Conservation (phyloP, 30 jellyfish, hydroid and myxozoan species). For the Haliclystus octoradiatus region DNA sequence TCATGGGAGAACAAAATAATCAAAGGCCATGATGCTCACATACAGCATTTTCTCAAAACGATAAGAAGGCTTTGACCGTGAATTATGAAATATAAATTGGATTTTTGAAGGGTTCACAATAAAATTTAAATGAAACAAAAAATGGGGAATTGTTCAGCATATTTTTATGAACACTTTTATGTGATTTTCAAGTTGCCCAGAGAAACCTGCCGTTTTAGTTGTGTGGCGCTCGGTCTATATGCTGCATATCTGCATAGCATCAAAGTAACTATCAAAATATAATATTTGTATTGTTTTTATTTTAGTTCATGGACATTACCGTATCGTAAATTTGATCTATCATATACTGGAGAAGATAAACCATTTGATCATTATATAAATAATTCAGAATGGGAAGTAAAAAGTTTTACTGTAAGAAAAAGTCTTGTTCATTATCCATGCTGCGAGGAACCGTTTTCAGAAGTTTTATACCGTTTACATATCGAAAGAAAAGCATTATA, state of each 20-base stretch:
- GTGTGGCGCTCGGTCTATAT: too few relatives aligned
- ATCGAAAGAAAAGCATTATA: conserved; percentile 46
- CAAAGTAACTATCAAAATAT: background rate
- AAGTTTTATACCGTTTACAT: conserved; percentile 40
- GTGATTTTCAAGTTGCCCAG: too few relatives aligned
- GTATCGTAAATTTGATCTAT: conserved; percentile 17
- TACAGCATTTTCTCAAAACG: too few relatives aligned
- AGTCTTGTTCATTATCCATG: conserved; percentile 17
- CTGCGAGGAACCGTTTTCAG: conserved; percentile 48
- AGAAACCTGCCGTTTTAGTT: too few relatives aligned
- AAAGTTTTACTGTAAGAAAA: conserved; percentile 20
- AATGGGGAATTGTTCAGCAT: too few relatives aligned
- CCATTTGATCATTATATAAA: conserved; percentile 28
- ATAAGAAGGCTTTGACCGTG: too few relatives aligned
- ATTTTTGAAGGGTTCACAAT: too few relatives aligned
- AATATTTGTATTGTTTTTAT: background rate
- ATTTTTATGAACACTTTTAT: too few relatives aligned
- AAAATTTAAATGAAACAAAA: too few relatives aligned
- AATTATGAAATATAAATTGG: too few relatives aligned
- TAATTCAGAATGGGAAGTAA: conserved; percentile 72
- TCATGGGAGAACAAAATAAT: too few relatives aligned
- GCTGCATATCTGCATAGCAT: background rate
- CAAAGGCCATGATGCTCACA: too few relatives aligned
- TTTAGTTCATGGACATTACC: conserved; percentile 41
- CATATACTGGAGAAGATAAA: conserved; percentile 5